Conservation (phyloP, 2,797 vertebrate species). For the Peromyscus aztecus region DNA sequence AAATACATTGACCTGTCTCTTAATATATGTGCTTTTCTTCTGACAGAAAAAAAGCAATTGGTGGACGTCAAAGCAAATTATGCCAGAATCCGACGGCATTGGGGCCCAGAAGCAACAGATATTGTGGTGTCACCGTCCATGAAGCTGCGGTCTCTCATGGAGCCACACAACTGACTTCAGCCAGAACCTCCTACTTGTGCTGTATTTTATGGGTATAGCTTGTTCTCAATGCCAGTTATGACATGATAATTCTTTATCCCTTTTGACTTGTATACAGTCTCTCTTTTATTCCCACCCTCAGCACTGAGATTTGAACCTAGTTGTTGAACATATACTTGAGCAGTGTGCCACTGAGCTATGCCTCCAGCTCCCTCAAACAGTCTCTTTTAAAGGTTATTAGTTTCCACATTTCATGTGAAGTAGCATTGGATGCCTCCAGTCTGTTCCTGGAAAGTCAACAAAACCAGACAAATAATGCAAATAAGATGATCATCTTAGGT, state of each 20-base stretch:
- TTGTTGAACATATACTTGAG: neutral
- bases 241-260: neutral
- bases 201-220: neutral
- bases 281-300: no score
- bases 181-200: neutral
- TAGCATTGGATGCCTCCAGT: slow-evolving; percentile 25
- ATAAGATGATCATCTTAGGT: neutral
- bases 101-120: slow-evolving; percentile 76
- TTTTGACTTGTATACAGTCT: slow-evolving; percentile 15
- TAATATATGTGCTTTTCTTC: slow-evolving; percentile 39
- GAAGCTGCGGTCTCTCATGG: slow-evolving; percentile 40
- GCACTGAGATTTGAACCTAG: neutral
- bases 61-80: slow-evolving; percentile 84
- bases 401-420: slow-evolving; percentile 37
- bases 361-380: neutral
- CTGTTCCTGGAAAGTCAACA: slow-evolving; percentile 51
- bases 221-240: neutral
- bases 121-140: slow-evolving; percentile 34
- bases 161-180: neutral
- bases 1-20: slow-evolving; percentile 34
- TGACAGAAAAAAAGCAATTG: slow-evolving; percentile 79
- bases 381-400: slow-evolving; percentile 20
- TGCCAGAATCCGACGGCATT: slow-evolving; percentile 78
- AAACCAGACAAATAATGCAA: slow-evolving; percentile 30
- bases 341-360: neutral